phyloP scores from a whole-genome alignment of 2,797 vertebrate species.

The Hipposideros larvatus region DNA sequence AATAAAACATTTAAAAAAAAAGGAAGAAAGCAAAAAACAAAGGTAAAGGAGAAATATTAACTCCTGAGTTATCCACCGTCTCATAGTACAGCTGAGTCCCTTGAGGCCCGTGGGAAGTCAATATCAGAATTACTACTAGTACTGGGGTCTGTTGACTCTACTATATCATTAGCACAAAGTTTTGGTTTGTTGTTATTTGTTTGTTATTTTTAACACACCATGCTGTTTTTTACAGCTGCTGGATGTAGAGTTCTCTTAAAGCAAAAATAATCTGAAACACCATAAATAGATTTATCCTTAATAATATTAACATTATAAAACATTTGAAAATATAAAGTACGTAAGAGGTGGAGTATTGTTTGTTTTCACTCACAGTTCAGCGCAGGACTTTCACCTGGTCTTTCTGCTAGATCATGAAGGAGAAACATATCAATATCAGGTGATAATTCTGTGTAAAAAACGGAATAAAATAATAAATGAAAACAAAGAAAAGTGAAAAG shows the following conservation, averaged over 20 bases:
- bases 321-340: neutral
- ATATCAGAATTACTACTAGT: neutral
- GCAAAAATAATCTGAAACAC: neutral
- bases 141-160: neutral
- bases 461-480: neutral
- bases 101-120: neutral
- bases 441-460: neutral
- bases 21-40: neutral
- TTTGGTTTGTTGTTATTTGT: neutral
- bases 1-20: too few relatives aligned
- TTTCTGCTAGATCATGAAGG: neutral
- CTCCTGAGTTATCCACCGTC: fast-evolving
- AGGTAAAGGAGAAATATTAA: neutral
- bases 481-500: neutral
- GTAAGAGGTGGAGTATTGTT: neutral
- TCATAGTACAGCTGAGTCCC: neutral
- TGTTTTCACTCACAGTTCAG: neutral
- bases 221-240: neutral
- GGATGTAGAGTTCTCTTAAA: neutral
- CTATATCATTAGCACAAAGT: neutral
- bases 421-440: neutral
- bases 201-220: neutral
- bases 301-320: neutral
- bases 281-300: neutral
- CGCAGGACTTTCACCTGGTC: neutral